phyloP scores from a whole-genome alignment of 2,888 invertebrate species.

The Molorchus minor region DNA sequence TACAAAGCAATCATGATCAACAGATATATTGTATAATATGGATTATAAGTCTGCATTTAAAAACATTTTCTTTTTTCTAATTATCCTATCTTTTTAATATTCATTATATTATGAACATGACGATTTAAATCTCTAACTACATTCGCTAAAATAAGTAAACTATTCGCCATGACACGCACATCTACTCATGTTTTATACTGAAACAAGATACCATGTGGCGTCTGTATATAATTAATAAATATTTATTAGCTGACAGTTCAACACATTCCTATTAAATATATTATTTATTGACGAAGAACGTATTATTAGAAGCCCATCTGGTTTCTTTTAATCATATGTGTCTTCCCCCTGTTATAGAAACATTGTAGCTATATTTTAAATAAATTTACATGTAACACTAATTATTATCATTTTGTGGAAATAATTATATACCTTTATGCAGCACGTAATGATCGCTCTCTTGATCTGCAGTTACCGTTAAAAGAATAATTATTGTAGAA shows the following conservation, averaged over 20 bases:
- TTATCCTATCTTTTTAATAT: no score
- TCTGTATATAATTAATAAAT: slow-evolving; percentile 39
- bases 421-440: background rate
- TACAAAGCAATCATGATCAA: no score
- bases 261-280: slow-evolving; percentile 46
- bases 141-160: background rate
- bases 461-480: no score
- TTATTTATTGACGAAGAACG: slow-evolving; percentile 41
- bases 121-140: no score
- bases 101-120: no score
- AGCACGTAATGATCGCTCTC: no score
- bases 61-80: no score
- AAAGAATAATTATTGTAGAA: no score
- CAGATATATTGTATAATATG: no score
- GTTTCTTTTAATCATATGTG: slow-evolving; percentile 37
- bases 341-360: slow-evolving; percentile 31
- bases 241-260: slow-evolving; percentile 44
- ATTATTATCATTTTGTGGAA: no score
- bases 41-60: no score
- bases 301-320: slow-evolving; percentile 40
- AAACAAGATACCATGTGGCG: slow-evolving; percentile 12
- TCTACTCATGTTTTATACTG: background rate
- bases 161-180: background rate
- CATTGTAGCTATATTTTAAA: slow-evolving; percentile 21
- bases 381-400: slow-evolving; percentile 38